These are phyloP conservation scores for Cotesia chilonis DNA, from an alignment of 1,140 invertebrate species.

Conservation along the genomic window DNA sequence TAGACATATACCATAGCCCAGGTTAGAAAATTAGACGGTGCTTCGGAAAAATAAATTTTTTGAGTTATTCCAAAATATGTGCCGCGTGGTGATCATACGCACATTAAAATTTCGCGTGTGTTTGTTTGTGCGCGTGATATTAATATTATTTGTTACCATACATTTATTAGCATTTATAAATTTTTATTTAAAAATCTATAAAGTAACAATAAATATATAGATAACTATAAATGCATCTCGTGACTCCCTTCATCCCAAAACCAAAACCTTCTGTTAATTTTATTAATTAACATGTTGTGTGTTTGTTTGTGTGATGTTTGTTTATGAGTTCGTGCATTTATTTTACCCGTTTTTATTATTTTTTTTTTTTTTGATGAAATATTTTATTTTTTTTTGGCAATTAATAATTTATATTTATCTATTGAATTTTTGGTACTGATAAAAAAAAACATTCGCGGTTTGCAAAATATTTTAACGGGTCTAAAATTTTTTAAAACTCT, in stretches of 20 bases:
- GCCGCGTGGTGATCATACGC: constrained; percentile 21
- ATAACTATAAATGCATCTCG: constrained; percentile 29
- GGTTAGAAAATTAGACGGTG: constrained; percentile 19
- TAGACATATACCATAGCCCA: constrained; percentile 25
- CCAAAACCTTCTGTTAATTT: constrained; percentile 20
- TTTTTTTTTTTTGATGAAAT: constrained; percentile 2
- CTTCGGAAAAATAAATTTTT: constrained; percentile 26
- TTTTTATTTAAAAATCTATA: not conserved
- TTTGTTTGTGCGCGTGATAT: constrained; percentile 33
- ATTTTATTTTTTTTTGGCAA: no score
- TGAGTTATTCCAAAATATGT: not conserved
- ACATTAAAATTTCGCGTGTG: constrained; percentile 27
- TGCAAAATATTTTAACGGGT: not conserved
- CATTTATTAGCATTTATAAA: not conserved
- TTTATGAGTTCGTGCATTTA: constrained; percentile 20
- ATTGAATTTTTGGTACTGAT: constrained; percentile 5
- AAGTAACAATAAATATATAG: no score
- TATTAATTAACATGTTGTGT: constrained; percentile 6
- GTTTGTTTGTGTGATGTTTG: constrained; percentile 14
- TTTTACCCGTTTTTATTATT: not conserved
- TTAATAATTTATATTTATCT: no score
- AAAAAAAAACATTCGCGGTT: not conserved
- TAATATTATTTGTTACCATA: constrained; percentile 11
- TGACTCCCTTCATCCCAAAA: constrained; percentile 27
- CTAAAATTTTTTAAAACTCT: constrained; percentile 34